Conservation (phyloP, 2,113 vertebrate species). For the Menura novaehollandiae region DNA sequence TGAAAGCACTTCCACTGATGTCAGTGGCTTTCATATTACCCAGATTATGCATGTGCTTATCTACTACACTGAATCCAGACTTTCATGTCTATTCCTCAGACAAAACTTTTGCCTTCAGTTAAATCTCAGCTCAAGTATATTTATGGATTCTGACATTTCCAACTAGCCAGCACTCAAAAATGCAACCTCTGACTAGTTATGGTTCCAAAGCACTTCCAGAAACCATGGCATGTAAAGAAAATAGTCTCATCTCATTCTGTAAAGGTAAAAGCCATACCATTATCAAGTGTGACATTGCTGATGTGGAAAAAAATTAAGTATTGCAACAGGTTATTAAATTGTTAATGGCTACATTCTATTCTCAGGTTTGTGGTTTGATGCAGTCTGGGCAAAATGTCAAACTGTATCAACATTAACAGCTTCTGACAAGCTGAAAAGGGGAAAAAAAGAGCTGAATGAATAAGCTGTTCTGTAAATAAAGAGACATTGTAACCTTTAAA, state of each 20-base stretch:
- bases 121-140: not conserved
- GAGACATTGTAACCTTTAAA: slow-evolving; percentile 41
- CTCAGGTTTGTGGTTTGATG: slow-evolving; percentile 53
- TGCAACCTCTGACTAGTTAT: not conserved
- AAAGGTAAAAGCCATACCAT: slow-evolving; percentile 28
- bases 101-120: not conserved
- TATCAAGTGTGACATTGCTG: slow-evolving; percentile 34
- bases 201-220: not conserved
- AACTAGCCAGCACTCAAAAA: not conserved
- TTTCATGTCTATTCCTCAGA: not conserved
- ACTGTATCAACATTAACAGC: slow-evolving; percentile 46
- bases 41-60: not conserved
- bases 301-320: slow-evolving; percentile 38
- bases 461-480: slow-evolving; percentile 56
- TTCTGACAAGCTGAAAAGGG: slow-evolving; percentile 43
- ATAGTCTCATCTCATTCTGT: slow-evolving; percentile 6
- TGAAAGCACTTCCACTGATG: not conserved
- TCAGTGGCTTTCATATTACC: not conserved
- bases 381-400: slow-evolving; percentile 57
- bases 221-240: not conserved
- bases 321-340: slow-evolving; percentile 62
- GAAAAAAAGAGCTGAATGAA: not conserved
- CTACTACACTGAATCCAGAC: not conserved
- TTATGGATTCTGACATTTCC: slow-evolving; percentile 22
- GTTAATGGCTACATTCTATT: slow-evolving; percentile 60